Evolutionary conservation across 2,113 vertebrate genomes (phyloP), one percentile per base, ranked within the genome.

Genomic region (Leptobrachium ailaonicum): DNA sequence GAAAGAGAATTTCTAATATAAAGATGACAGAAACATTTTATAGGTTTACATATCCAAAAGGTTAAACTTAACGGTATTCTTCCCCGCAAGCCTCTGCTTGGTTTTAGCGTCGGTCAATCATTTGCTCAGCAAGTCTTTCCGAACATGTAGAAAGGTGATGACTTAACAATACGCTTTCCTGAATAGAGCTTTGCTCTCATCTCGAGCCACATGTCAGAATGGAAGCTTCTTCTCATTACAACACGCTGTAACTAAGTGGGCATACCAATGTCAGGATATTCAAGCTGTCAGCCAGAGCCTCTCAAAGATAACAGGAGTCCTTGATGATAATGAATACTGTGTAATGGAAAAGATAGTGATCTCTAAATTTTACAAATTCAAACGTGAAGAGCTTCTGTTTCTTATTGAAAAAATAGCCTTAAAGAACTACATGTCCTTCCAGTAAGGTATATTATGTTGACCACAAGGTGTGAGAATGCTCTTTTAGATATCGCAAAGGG

Each of bases 61-160:
- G 77, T 74, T 63, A 73, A 45, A 79, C 66, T 73, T 44, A 64
- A 73, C 73, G 77, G 20, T 40, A 66, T 66, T 66, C 70, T 71
- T 67, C 62, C 66, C 70, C 42, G 67, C 32, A 58, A 40, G 45
- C 47, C 50, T 60, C 20, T 43, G 63, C 63, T 58, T 73, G 41
- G 20, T 42, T 73, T 66, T 80, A 14, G 73, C 50, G 20, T 41
- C 75, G 41, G 71, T 73, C 70, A 79, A 53, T 63, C 50, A 68
- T 42, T 56, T 12, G 47, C 66, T 80, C 50, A 32, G 62, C n/a
- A 67, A 70, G 8, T 67, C 78, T 44, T 74, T 66, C 41, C 67
- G 60, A 79, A 66, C 60, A 66, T 73, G 60, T 47, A 50, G 20
- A 47, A 66, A 40, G 45, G 43, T 73, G 56, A 66, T 43, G 60